Base-by-base conservation (phyloP, 1,140 invertebrate species). In the Drosophila guanche region DNA sequence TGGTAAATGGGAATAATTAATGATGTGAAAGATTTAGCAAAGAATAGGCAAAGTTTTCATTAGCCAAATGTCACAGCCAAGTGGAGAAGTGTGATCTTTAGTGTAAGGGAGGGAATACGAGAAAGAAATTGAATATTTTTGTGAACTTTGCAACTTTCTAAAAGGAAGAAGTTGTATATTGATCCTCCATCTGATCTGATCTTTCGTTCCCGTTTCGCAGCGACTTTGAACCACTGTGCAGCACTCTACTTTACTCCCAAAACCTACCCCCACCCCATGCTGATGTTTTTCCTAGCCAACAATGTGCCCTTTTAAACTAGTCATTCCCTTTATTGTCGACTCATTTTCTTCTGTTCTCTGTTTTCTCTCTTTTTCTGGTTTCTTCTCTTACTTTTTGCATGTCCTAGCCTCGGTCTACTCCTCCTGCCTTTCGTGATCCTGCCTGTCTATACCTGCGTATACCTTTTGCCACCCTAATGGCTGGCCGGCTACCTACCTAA, bases 341-440 rank as follows among this genome's bases (percentile, higher is more conserved):
- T 48, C 41, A 56, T 66, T 74, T 65, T 74, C 71, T 45, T 65
- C 41, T 16, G 29, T 23, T 42, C 70, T 48, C 33, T 22, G 20
- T 60, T 53, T 47, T 55, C 61, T 55, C 43, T 8, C 42, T 22
- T 48, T 23, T 41, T 54, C 33, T 56, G 16, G 16, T 41, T 10
- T 40, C 41, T 47, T 70, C 48, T 43, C 37, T 59, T 56, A 41
- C 40, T 61, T 66, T 60, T 48, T 55, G 50, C 52, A 60, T 58
- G 65, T 77, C 74, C 74, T 70, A 48, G 52, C 29, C 29, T 10
- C 67, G 79, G 73, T 81, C 76, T 47, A 16, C 29, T 51, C n/a
- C 40, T 47, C 2, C 41, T n/a, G 51, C 20, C 53, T 54, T 20
- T 1, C 16, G 22, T 33, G 27, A 27, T 16, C 25, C 53, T 55